phyloP scores from a whole-genome alignment of 2,888 invertebrate species.

The Pseudanteris insignis region DNA sequence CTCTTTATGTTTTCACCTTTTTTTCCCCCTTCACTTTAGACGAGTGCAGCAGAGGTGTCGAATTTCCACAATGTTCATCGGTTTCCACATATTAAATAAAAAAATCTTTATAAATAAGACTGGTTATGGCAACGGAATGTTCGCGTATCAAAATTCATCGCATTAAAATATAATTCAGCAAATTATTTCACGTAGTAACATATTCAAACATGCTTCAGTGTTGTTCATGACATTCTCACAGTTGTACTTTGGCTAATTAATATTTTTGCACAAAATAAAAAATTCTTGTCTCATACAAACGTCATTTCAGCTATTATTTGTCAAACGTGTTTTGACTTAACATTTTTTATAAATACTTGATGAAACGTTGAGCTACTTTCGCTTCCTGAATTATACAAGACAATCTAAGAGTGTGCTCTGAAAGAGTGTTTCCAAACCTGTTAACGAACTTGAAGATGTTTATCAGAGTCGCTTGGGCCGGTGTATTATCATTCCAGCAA shows the following conservation, averaged over 20 bases:
- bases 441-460: slow-evolving; percentile 58
- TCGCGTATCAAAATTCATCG: slow-evolving; percentile 22
- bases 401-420: slow-evolving; percentile 46
- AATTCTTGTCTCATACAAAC: no score
- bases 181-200: slow-evolving; percentile 16
- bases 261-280: no score
- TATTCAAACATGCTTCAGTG: no score
- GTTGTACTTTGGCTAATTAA: no score
- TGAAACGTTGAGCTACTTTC: slow-evolving; percentile 9
- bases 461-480: slow-evolving; percentile 48
- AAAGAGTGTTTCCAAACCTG: slow-evolving; percentile 48
- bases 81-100: no score
- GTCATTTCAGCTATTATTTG: no score
- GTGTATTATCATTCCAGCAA: slow-evolving; percentile 53
- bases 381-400: slow-evolving; percentile 24
- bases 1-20: slow-evolving; percentile 20
- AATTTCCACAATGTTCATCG: slow-evolving; percentile 36
- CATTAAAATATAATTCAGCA: slow-evolving; percentile 3
- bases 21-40: slow-evolving; percentile 16
- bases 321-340: no score
- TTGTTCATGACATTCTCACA: no score
- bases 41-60: slow-evolving; percentile 42
- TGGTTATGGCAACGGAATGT: slow-evolving; percentile 25
- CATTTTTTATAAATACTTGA: no score
- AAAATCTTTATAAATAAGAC: slow-evolving; percentile 14